phyloP scores from a whole-genome alignment of 2,113 vertebrate species.

The Promerops cafer region DNA sequence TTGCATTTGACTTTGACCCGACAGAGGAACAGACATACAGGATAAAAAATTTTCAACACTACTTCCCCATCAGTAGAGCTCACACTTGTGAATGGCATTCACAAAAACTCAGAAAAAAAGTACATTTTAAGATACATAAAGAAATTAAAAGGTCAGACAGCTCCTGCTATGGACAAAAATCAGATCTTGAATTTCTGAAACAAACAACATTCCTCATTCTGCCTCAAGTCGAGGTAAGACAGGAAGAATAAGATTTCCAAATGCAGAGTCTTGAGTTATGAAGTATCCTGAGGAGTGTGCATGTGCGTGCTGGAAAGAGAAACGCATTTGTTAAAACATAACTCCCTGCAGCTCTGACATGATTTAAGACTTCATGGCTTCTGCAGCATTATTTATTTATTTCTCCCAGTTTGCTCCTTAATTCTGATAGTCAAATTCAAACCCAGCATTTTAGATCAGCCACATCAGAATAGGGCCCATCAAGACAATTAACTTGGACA shows the following conservation, averaged over 20 bases:
- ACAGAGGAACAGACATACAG: not conserved
- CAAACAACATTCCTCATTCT: constrained; percentile 69
- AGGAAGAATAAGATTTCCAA: constrained; percentile 97
- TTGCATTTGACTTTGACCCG: not conserved
- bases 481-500: not conserved
- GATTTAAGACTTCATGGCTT: not conserved
- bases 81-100: not conserved
- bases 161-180: not conserved
- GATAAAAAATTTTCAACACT: not conserved
- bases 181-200: not conserved
- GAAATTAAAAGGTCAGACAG: not conserved
- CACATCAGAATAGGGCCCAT: not conserved
- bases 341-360: not conserved
- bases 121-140: not conserved
- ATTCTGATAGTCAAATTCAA: not conserved
- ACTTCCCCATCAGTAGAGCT: not conserved
- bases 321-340: not conserved
- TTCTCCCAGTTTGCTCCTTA: not conserved
- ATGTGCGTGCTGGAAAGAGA: constrained; percentile 85
- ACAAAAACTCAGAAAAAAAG: not conserved
- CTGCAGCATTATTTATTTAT: not conserved
- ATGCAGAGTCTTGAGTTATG: constrained; percentile 97
- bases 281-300: constrained; percentile 95
- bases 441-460: not conserved
- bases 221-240: constrained; percentile 90